A percentile compares a stretch with the other conserved stretches of the same genome.
Conservation (phyloP, 2,113 vertebrate species). For the Sinocyclocheilus anshuiensis region DNA sequence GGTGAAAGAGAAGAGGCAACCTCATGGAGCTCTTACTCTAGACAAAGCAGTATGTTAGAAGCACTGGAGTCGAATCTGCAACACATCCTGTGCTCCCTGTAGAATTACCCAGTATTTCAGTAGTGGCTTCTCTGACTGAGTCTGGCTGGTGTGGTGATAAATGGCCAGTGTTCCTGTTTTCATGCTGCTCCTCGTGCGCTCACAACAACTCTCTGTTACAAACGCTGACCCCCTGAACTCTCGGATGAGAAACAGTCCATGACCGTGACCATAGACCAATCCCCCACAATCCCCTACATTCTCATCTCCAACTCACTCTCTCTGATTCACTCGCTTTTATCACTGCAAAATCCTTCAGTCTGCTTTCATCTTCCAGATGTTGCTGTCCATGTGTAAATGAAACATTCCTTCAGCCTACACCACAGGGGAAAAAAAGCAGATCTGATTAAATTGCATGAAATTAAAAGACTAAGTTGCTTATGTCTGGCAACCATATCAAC, state of each 20-base stretch:
- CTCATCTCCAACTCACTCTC: neutral
- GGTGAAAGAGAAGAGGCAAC: neutral
- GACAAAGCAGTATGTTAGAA: neutral
- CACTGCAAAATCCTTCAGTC: conserved; percentile 8
- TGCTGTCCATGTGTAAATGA: conserved; percentile 29
- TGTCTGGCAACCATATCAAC: conserved; percentile 17
- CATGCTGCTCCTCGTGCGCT: neutral
- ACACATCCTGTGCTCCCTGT: neutral
- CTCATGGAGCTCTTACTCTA: neutral
- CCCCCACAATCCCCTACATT: conserved; percentile 14
- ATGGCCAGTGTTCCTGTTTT: conserved; percentile 22
- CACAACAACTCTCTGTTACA: conserved; percentile 38
- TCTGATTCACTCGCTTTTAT: neutral
- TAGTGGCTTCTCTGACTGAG: neutral
- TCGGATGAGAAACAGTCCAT: conserved; percentile 36
- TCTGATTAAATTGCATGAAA: conserved; percentile 34
- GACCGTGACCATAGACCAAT: conserved; percentile 42
- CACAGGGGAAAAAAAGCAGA: conserved; percentile 2
- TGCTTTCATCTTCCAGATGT: conserved; percentile 11
- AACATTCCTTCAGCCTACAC: conserved; percentile 25
- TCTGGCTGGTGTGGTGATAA: conserved; percentile 24
- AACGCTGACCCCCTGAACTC: conserved; percentile 36
- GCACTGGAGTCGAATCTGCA: conserved; percentile 17
- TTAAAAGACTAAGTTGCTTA: conserved; percentile 36
- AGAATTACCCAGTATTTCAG: neutral